phyloP scores from a whole-genome alignment of 2,797 vertebrate genomes.

The Myripristis murdjan region DNA sequence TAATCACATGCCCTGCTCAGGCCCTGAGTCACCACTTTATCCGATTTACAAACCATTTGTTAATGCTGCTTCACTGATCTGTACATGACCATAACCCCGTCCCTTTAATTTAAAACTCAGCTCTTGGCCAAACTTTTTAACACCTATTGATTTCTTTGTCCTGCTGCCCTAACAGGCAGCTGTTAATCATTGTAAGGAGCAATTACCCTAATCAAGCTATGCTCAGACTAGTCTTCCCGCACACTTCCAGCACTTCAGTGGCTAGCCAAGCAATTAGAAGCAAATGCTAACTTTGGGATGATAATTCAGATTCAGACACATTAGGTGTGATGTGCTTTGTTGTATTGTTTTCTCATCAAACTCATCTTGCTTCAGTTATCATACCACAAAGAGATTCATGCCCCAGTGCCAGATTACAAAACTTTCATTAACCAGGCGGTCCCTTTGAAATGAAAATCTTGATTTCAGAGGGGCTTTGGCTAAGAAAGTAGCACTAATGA shows the following conservation, averaged over 20 bases:
- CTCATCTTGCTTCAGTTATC: not conserved
- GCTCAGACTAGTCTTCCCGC: constrained; percentile 15
- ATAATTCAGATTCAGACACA: too few relatives aligned
- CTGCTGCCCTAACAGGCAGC: constrained; percentile 26
- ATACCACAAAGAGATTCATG: not conserved
- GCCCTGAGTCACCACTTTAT: constrained; percentile 64
- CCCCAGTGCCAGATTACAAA: not conserved
- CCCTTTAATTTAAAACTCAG: constrained; percentile 54
- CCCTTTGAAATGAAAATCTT: too few relatives aligned
- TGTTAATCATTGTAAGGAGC: constrained; percentile 58
- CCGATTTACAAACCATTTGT: constrained; percentile 67
- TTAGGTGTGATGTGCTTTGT: not conserved
- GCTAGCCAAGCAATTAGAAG: constrained; percentile 7
- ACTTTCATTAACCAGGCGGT: not conserved
- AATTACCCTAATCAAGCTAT: constrained; percentile 53
- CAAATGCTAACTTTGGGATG: constrained; percentile 8
- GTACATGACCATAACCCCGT: constrained; percentile 48
- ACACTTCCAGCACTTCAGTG: constrained; percentile 24
- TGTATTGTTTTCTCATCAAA: not conserved
- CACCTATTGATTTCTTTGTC: constrained; percentile 66
- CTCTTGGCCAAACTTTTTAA: constrained; percentile 56
- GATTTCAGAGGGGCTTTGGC: too few relatives aligned
- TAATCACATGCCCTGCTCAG: constrained; percentile 54
- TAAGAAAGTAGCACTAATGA: too few relatives aligned
- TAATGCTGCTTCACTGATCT: constrained; percentile 67